A percentile compares a stretch with the other conserved stretches of the same genome.
Evolutionary conservation across 2,797 vertebrate species (phyloP).

Genomic region (Tarsius wallacei): DNA sequence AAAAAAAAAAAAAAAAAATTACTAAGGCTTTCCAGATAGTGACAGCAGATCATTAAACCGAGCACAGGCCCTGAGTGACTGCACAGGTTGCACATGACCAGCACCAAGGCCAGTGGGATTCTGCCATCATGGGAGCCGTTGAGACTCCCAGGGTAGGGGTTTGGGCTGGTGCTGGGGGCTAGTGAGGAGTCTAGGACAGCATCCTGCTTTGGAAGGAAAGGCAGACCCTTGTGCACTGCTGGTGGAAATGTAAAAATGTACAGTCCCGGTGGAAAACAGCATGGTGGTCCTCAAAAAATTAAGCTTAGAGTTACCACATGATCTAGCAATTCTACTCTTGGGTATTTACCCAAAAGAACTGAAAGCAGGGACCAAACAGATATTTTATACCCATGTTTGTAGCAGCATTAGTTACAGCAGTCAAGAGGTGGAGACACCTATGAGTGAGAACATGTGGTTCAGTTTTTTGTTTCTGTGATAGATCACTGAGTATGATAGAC

Average conservation of each 20-base stretch:
- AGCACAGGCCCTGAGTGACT: background rate
- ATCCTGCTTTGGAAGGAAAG: background rate
- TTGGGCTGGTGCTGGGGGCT: background rate
- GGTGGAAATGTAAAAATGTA: background rate
- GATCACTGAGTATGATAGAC: too few relatives aligned
- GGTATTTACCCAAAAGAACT: background rate
- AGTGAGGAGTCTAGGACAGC: background rate
- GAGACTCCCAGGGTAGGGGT: background rate
- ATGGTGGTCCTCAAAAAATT: background rate
- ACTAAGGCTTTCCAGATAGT: background rate
- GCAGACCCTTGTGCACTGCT: background rate
- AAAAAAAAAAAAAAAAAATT: too few relatives aligned
- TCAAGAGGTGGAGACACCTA: background rate
- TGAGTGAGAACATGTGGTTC: too few relatives aligned
- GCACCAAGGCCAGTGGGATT: background rate
- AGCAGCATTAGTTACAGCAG: background rate
- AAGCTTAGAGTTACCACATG: rapidly evolving
- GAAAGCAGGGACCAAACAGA: background rate
- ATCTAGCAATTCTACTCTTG: background rate
- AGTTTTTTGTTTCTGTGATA: too few relatives aligned
- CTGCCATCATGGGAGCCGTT: background rate
- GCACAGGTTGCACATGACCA: too few relatives aligned
- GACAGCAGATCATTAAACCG: background rate
- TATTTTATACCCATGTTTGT: too few relatives aligned
- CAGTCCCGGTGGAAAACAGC: background rate